Evolutionary conservation across 2,113 vertebrate species (phyloP), one percentile per base, ranked within the genome.

Genomic region (Oreotragus oreotragus): DNA sequence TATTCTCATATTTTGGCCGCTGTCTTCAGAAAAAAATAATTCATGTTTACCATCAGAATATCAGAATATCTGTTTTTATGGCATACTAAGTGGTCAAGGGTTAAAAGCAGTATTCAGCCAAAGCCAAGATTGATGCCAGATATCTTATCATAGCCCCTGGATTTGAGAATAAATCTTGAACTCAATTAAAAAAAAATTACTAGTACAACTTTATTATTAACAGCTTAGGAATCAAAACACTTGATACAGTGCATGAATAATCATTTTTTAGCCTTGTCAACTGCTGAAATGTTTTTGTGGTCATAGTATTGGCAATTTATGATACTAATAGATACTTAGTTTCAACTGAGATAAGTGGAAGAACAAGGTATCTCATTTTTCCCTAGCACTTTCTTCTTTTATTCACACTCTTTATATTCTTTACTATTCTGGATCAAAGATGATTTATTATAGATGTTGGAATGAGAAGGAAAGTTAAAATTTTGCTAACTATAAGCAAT

Each of bases 371-470:
- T 70, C 76, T 96, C 3, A 1, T 33, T 94, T 97, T 93, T 84
- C 76, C 47, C 64, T 64, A 85, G 36, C 9, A 58, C 25, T 73
- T 92, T 88, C n/a, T 95, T 96, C 76, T 95, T 84, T 94, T 91
- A 53, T 92, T 62, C 49, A 92, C 87, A 39, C n/a, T 80, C 25
- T 45, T n/a, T 43, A 49, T 36, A 84, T 53, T 60, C 73, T 90
- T 86, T 79, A 57, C 47, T 88, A 30, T 58, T 93, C 57, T 96
- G 51, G 7, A 79, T 86, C 39, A 93, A 96, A 93, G 23, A 47
- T 55, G 19, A 91, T 91, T 96, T 93, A 62, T 93, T 96, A 81
- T 57, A 89, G 47, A 86, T 88, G 10, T 33, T 89, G 55, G n/a
- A n/a, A n/a, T n/a, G n/a, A n/a, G n/a, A n/a, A n/a, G n/a, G n/a